phyloP scores from a whole-genome alignment of 2,113 vertebrate species.

The Tychaedon coryphoeus region DNA sequence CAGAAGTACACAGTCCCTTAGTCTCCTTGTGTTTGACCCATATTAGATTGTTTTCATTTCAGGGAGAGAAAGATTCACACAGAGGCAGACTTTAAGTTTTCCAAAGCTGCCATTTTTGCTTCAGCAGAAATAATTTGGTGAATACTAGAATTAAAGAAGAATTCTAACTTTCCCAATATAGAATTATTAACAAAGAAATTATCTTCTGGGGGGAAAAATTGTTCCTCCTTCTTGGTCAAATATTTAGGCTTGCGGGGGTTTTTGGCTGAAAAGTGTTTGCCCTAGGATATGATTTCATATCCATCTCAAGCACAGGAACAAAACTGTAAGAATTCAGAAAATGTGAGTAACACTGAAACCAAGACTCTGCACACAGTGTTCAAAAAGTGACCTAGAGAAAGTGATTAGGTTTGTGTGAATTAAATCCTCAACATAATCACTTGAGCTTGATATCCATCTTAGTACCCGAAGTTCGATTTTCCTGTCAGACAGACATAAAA shows the following conservation, averaged over 20 bases:
- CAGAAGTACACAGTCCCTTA: not conserved
- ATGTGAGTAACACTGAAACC: not conserved
- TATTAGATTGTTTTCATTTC: not conserved
- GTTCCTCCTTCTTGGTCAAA: not conserved
- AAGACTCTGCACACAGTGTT: not conserved
- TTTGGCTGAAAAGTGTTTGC: not conserved
- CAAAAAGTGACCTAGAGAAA: not conserved
- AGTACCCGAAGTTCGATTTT: not conserved
- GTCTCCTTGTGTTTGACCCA: not conserved
- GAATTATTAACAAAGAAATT: not conserved
- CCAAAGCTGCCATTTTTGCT: not conserved
- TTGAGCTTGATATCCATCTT: not conserved
- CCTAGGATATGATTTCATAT: not conserved
- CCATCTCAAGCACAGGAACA: not conserved
- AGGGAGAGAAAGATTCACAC: not conserved
- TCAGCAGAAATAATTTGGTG: not conserved
- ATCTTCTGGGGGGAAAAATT: not conserved
- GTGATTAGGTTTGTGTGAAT: not conserved
- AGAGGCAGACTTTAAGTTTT: not conserved
- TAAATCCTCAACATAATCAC: not conserved
- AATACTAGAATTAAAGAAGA: not conserved
- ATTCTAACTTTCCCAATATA: not conserved
- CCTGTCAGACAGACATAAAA: not conserved
- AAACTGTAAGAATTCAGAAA: not conserved
- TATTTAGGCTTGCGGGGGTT: not conserved